These are phyloP conservation scores for Coptotermes formosanus DNA, from an alignment of 1,140 invertebrate genomes.

Conservation along the genomic window DNA sequence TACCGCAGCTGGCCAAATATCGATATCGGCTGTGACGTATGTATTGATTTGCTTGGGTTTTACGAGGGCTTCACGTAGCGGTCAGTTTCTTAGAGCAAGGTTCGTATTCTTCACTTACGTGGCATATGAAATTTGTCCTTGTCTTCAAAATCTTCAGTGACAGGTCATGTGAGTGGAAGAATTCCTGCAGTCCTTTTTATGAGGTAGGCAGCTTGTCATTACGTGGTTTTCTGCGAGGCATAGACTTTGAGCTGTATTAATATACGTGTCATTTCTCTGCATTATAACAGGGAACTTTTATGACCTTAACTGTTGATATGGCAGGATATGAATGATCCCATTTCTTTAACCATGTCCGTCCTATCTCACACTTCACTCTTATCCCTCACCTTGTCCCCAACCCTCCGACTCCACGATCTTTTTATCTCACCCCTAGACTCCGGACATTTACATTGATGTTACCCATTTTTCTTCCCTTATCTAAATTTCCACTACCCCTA, in stretches of 20 bases:
- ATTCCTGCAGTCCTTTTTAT: not conserved
- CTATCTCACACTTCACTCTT: not conserved
- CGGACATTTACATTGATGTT: conserved; percentile 16
- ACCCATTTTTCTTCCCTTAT: conserved; percentile 18
- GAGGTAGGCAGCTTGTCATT: not conserved
- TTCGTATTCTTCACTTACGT: too few relatives aligned
- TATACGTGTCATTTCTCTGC: not conserved
- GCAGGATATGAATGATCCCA: not conserved
- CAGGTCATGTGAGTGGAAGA: too few relatives aligned
- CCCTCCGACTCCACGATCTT: not conserved
- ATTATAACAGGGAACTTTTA: not conserved
- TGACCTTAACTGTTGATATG: not conserved
- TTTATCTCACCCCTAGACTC: not conserved
- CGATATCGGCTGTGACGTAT: too few relatives aligned
- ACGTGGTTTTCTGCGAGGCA: not conserved
- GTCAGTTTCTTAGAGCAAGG: too few relatives aligned
- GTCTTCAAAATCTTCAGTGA: too few relatives aligned
- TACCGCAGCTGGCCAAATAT: too few relatives aligned
- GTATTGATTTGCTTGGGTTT: too few relatives aligned
- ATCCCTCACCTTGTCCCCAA: not conserved
- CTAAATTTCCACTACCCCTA: conserved; percentile 4
- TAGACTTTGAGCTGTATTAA: too few relatives aligned
- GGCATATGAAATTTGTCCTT: too few relatives aligned
- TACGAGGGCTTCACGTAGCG: too few relatives aligned
- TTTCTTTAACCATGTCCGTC: not conserved